Evolutionary conservation across 1,140 invertebrate species (phyloP).

Genomic region (Lasioglossum baleicum): DNA sequence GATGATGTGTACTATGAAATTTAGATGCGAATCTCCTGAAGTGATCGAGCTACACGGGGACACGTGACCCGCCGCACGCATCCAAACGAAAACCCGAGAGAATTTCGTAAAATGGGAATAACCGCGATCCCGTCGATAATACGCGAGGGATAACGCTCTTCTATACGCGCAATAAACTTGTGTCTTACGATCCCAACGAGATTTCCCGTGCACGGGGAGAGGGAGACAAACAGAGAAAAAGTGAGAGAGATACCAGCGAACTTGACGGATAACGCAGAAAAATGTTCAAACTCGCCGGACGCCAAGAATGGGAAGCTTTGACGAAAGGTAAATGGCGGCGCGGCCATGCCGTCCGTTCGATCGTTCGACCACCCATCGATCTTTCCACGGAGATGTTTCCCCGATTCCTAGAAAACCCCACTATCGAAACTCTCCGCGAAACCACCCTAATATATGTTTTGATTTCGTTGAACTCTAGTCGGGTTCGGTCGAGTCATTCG

Average conservation of each 20-base stretch:
- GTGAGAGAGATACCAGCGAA: conserved; percentile 3
- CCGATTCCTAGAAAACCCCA: too few species aligned
- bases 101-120: conserved; percentile 12
- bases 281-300: conserved; percentile 75
- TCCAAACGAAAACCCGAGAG: not conserved
- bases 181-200: conserved; percentile 4
- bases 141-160: not conserved
- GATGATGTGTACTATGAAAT: conserved; percentile 31
- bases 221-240: not conserved
- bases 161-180: too few species aligned
- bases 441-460: too few species aligned
- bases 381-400: too few species aligned
- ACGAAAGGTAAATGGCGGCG: conserved; percentile 72
- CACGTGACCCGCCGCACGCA: not conserved
- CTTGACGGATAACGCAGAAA: conserved; percentile 57
- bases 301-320: conserved; percentile 73
- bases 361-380: not conserved
- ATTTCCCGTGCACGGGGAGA: conserved; percentile 10
- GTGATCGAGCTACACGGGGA: conserved; percentile 5
- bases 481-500: too few species aligned
- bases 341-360: conserved; percentile 2
- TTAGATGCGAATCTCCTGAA: conserved; percentile 33
- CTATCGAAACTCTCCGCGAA: too few species aligned
- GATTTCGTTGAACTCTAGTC: too few species aligned
- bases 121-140: not conserved